Conservation (phyloP, 2,888 invertebrate genomes). For the Nymphalis c-album region DNA sequence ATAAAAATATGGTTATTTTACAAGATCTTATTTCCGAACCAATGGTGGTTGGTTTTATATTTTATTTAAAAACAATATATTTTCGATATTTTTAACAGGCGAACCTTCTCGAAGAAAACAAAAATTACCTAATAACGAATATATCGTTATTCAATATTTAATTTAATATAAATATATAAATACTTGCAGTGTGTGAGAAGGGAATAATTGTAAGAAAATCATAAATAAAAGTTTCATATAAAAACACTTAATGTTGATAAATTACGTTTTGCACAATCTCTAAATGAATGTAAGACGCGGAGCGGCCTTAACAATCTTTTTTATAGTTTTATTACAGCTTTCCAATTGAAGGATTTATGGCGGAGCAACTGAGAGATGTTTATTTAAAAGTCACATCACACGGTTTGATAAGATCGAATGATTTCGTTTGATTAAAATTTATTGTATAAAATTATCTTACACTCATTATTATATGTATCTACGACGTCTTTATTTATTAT, state of each 20-base stretch:
- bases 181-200: no score
- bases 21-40: no score
- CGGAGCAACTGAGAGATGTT: conserved; percentile 12
- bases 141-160: no score
- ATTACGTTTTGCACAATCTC: conserved; percentile 11
- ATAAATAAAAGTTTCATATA: not conserved
- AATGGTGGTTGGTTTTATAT: no score
- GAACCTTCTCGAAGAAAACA: no score
- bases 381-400: conserved; percentile 15
- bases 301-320: conserved; percentile 10
- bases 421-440: conserved; percentile 8
- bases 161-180: no score
- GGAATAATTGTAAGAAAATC: no score
- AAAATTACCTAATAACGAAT: no score
- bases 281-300: conserved; percentile 4
- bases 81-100: no score
- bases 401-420: conserved; percentile 11
- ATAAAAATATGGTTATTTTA: no score
- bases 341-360: conserved; percentile 15
- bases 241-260: conserved; percentile 7
- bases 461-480: conserved; percentile 5
- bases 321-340: conserved; percentile 17
- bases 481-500: not conserved
- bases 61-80: no score
- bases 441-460: not conserved